These are phyloP conservation scores for Cladorhizidae sp. DNA, from an alignment of 37 sponge, comb jelly and placozoan species.

Conservation along the genomic window DNA sequence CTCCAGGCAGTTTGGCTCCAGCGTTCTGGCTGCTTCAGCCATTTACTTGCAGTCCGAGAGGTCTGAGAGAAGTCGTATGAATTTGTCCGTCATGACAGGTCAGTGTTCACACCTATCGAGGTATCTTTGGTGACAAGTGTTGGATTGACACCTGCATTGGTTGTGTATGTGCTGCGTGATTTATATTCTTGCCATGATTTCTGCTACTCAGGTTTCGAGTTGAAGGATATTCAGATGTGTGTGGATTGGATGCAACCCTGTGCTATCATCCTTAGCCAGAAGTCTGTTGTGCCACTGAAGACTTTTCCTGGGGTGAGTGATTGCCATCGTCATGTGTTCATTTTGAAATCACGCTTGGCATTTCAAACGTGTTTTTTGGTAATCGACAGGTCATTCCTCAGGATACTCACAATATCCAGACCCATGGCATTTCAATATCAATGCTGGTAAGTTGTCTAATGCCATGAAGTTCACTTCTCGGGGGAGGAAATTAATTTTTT, in stretches of 20 bases:
- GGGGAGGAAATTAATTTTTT: neutral
- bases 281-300: constrained; percentile 13
- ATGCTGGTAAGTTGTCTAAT: constrained; percentile 51
- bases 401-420: constrained; percentile 83
- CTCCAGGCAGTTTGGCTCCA: constrained; percentile 57
- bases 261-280: constrained; percentile 21
- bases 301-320: constrained; percentile 48
- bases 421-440: constrained; percentile 53
- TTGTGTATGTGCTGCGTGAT: too few relatives aligned
- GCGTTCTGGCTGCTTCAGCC: constrained; percentile 75
- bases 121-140: too few relatives aligned
- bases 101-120: too few relatives aligned
- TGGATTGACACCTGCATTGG: too few relatives aligned
- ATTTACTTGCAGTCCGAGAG: constrained; percentile 57
- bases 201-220: constrained; percentile 44
- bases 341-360: neutral
- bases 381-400: constrained; percentile 42
- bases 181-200: too few relatives aligned
- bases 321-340: neutral
- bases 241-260: constrained; percentile 69
- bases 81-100: constrained; percentile 70
- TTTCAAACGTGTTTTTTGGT: neutral
- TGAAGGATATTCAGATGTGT: constrained; percentile 62
- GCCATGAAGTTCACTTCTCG: neutral
- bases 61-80: constrained; percentile 36